These are phyloP conservation scores for Brachyalestes nurse DNA, from an alignment of 2,797 vertebrate genomes.

Conservation along the genomic window DNA sequence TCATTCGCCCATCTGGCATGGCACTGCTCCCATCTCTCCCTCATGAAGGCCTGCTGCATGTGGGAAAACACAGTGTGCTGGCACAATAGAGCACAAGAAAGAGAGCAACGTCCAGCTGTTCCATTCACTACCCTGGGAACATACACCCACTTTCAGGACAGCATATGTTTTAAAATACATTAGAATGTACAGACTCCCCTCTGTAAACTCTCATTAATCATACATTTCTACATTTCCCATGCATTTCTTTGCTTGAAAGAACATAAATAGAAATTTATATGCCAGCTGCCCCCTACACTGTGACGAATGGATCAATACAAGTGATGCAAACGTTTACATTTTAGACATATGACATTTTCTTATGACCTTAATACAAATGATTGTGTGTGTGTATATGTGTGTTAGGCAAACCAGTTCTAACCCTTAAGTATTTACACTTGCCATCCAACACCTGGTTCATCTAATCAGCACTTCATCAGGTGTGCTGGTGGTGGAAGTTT, in stretches of 20 bases:
- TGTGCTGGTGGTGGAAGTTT: no score
- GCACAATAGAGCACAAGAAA: constrained; percentile 8
- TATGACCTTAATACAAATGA: no score
- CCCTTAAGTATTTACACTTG: no score
- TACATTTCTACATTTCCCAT: no score
- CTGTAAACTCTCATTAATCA: constrained; percentile 4
- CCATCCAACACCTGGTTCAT: no score
- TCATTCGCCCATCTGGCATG: constrained; percentile 75
- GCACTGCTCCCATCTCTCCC: constrained; percentile 71
- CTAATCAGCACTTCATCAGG: no score
- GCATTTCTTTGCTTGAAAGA: background rate
- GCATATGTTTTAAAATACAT: background rate
- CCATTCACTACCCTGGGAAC: constrained; percentile 85
- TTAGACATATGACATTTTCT: no score
- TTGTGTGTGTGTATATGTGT: no score
- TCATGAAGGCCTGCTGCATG: constrained; percentile 54
- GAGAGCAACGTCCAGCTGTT: constrained; percentile 79
- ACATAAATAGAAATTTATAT: background rate
- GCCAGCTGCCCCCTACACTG: background rate
- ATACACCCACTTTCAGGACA: constrained; percentile 42
- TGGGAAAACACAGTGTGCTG: constrained; percentile 67
- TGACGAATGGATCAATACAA: background rate
- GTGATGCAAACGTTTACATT: background rate
- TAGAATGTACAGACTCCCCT: background rate
- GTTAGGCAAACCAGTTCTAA: no score